A percentile compares a stretch with the other conserved stretches of the same genome.
Conservation (phyloP, 2,888 invertebrate species). For the Liodrosophila aerea region DNA sequence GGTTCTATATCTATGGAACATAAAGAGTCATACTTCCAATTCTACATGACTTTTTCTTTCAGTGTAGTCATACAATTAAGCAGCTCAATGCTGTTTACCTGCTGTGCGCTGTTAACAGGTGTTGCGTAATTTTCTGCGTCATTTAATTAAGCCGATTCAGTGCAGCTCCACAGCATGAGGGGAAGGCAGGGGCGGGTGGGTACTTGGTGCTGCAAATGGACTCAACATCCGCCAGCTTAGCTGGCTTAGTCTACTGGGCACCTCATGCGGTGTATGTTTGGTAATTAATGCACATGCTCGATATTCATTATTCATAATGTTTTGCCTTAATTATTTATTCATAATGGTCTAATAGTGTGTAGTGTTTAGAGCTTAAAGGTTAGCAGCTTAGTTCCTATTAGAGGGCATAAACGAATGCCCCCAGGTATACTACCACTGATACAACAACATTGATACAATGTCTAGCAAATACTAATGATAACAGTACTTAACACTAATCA, state of each 20-base stretch:
- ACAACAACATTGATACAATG: conserved; percentile 74
- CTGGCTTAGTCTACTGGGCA: conserved; percentile 36
- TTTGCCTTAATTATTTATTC: conserved; percentile 72
- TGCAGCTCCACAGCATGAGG: too few relatives aligned
- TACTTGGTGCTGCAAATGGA: conserved; percentile 1
- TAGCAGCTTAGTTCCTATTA: conserved; percentile 53
- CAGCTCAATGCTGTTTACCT: conserved; percentile 14
- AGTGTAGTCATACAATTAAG: conserved; percentile 21
- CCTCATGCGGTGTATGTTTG: conserved; percentile 6
- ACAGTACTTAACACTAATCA: conserved; percentile 11
- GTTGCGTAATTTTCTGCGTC: conserved; percentile 81
- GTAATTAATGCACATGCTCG: conserved; percentile 60
- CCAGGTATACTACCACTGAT: conserved; percentile 58
- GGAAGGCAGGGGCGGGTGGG: conserved; percentile 6
- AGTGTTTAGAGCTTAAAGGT: conserved; percentile 40
- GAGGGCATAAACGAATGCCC: conserved; percentile 40
- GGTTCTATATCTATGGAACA: too few relatives aligned
- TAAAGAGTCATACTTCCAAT: too few relatives aligned
- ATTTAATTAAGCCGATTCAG: conserved; percentile 82
- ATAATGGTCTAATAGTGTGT: conserved; percentile 71
- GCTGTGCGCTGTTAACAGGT: conserved; percentile 26
- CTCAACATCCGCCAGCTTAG: conserved; percentile 22
- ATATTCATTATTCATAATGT: conserved; percentile 61
- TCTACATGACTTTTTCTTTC: too few relatives aligned
- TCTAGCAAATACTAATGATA: conserved; percentile 12